phyloP scores from a whole-genome alignment of 2,888 invertebrate genomes.

The Athalia circularis region DNA sequence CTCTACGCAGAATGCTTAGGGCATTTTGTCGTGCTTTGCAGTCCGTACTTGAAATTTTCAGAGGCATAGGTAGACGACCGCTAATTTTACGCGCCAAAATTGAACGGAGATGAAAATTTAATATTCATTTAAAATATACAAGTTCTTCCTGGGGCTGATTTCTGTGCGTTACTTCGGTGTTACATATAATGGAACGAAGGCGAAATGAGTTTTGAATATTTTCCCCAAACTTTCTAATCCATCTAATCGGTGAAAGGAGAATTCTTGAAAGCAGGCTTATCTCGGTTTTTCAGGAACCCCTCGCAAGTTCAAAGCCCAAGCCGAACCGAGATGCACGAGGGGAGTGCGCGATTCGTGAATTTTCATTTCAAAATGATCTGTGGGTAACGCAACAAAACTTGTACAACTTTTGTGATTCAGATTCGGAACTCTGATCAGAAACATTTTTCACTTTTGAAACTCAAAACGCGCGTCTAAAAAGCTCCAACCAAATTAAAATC shows the following conservation, averaged over 20 bases:
- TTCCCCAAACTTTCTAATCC: conserved; percentile 30
- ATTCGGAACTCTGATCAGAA: not conserved
- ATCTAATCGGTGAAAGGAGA: conserved; percentile 28
- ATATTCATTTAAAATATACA: not conserved
- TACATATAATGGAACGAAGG: not conserved
- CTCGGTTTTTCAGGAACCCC: conserved; percentile 30
- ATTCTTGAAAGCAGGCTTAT: conserved; percentile 28
- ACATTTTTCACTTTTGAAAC: not conserved
- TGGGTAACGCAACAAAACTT: conserved; percentile 17
- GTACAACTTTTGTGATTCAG: conserved; percentile 27
- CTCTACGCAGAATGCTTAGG: conserved; percentile 27
- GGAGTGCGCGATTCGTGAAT: not conserved
- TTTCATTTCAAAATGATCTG: conserved; percentile 31
- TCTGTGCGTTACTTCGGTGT: not conserved
- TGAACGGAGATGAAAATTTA: not conserved
- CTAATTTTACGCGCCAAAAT: not conserved
- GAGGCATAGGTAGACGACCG: conserved; percentile 19
- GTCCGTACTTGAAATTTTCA: conserved; percentile 22
- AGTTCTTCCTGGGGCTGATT: not conserved
- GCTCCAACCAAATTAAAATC: not conserved
- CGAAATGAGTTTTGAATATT: conserved; percentile 8
- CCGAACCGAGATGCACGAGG: not conserved
- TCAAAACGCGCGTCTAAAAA: not conserved
- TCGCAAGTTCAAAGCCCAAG: conserved; percentile 5
- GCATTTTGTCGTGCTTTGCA: conserved; percentile 18